Percentiles rank a stretch among this genome's conserved stretches.
These are phyloP conservation scores for Halisarca cf. caerulea DNA, from an alignment of 37 sponge, comb jelly and placozoan species.

Conservation along the genomic window DNA sequence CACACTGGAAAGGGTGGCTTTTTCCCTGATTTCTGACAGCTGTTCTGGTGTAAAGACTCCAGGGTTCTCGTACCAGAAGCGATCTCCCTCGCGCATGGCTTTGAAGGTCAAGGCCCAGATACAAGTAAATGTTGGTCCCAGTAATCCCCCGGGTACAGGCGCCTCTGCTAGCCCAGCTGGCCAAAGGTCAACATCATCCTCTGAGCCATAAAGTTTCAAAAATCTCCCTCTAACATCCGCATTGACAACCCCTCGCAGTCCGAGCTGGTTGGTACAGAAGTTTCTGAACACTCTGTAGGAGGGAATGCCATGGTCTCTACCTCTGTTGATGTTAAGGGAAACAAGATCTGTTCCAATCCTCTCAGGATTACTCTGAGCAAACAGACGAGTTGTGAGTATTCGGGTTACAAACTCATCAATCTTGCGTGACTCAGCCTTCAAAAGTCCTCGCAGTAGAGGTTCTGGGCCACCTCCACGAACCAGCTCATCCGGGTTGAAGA, in stretches of 20 bases:
- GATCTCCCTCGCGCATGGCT: slow-evolving; percentile 29
- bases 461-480: slow-evolving; percentile 33
- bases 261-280: background rate
- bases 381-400: slow-evolving; percentile 39
- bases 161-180: slow-evolving; percentile 66
- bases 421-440: slow-evolving; percentile 21
- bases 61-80: slow-evolving; percentile 73
- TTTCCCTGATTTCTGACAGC: slow-evolving; percentile 33
- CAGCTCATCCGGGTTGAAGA: slow-evolving; percentile 48
- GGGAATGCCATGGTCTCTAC: slow-evolving; percentile 67
- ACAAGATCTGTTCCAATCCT: slow-evolving; percentile 39
- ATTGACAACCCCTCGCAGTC: background rate
- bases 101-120: slow-evolving; percentile 13
- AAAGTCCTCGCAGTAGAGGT: slow-evolving; percentile 59
- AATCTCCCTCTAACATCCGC: background rate
- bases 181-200: slow-evolving; percentile 61
- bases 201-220: slow-evolving; percentile 26
- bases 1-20: slow-evolving; percentile 51
- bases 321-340: slow-evolving; percentile 60
- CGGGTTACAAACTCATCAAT: slow-evolving; percentile 40
- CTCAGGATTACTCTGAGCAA: slow-evolving; percentile 8
- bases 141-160: slow-evolving; percentile 26
- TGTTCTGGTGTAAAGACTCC: slow-evolving; percentile 78
- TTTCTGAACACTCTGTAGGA: slow-evolving; percentile 12
- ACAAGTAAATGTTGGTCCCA: slow-evolving; percentile 67